phyloP scores from a whole-genome alignment of 1,140 invertebrate genomes.

The Littorina saxatilis region DNA sequence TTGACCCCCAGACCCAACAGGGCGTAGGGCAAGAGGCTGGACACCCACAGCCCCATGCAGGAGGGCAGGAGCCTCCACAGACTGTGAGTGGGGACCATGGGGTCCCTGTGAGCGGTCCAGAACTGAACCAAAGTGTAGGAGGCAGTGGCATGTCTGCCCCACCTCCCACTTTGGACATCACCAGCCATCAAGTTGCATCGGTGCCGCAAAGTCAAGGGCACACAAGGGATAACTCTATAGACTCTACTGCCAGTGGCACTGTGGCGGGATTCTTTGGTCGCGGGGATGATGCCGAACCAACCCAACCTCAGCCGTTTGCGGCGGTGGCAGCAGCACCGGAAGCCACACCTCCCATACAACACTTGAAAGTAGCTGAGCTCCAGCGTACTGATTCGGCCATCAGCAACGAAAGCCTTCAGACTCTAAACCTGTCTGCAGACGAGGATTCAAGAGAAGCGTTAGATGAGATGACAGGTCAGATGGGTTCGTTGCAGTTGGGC shows the following conservation, averaged over 20 bases:
- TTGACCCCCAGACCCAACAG: background rate
- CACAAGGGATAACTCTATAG: background rate
- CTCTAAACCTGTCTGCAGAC: conserved; percentile 42
- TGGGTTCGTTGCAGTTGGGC: conserved; percentile 19
- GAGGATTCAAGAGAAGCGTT: conserved; percentile 36
- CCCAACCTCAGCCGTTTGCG: background rate
- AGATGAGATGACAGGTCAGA: conserved; percentile 23
- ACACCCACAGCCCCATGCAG: background rate
- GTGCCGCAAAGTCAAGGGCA: background rate
- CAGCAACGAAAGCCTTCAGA: conserved; percentile 59
- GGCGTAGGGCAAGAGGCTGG: background rate
- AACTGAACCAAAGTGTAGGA: no score
- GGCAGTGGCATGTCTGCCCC: no score
- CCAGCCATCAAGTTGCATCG: background rate
- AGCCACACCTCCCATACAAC: background rate
- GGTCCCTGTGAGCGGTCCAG: background rate
- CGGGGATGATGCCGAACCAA: conserved; percentile 28
- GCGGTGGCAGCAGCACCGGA: background rate
- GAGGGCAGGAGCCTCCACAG: background rate
- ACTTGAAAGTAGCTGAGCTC: conserved; percentile 33
- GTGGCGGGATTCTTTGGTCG: conserved; percentile 43
- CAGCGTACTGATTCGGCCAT: conserved; percentile 51
- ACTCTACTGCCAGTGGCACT: conserved; percentile 39
- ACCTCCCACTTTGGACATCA: background rate
- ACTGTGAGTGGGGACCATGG: no score